Evolutionary conservation across 2,797 vertebrate species (phyloP).

Genomic region (Lacerta bilineata): DNA sequence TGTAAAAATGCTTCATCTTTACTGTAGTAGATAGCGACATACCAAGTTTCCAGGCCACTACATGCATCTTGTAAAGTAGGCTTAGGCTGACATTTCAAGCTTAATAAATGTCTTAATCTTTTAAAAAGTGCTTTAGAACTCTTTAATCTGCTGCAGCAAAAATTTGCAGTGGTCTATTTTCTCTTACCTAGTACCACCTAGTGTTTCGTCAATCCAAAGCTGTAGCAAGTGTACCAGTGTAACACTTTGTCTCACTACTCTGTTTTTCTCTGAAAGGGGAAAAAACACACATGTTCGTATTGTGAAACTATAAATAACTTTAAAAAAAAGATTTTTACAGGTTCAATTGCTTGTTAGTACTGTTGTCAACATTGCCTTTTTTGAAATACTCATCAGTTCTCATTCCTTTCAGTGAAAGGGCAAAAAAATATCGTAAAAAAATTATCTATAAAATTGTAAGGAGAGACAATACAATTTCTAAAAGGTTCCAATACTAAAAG

Average conservation of each 20-base stretch:
- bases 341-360: no score
- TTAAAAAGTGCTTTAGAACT: background rate
- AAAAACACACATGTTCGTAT: background rate
- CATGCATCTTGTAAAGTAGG: background rate
- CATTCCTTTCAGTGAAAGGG: slow-evolving; percentile 12
- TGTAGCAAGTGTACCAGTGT: background rate
- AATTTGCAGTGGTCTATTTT: background rate
- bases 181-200: background rate
- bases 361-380: slow-evolving; percentile 35
- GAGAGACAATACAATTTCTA: background rate
- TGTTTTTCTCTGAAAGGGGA: background rate
- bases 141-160: background rate
- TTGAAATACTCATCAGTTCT: slow-evolving; percentile 12
- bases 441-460: background rate
- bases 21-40: background rate
- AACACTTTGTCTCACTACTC: background rate
- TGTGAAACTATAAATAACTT: slow-evolving; percentile 19
- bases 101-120: background rate
- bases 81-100: background rate
- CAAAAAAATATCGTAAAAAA: no score
- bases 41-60: background rate
- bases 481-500: no score
- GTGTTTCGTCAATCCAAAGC: background rate
- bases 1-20: background rate
- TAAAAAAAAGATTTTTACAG: background rate